Conservation (phyloP, 2,797 vertebrate genomes). For the Carcharodon carcharias region DNA sequence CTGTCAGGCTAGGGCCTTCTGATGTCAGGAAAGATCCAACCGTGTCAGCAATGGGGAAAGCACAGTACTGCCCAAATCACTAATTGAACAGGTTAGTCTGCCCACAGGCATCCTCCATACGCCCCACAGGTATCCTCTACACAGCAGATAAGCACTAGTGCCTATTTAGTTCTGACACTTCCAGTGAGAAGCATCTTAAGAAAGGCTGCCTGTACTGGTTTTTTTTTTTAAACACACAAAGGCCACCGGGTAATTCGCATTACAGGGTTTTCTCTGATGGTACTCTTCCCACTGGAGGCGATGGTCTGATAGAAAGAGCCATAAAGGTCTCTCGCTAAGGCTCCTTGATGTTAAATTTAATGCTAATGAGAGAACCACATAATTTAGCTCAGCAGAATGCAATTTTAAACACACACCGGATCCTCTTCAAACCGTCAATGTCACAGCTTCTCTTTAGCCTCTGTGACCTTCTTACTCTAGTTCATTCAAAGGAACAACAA, state of each 20-base stretch:
- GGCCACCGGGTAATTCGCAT: background rate
- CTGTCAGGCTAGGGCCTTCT: background rate
- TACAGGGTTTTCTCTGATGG: background rate
- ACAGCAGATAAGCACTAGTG: background rate
- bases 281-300: background rate
- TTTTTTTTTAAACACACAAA: background rate
- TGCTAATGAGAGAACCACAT: background rate
- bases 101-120: background rate
- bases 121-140: background rate
- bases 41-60: background rate
- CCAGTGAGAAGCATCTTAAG: background rate
- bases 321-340: background rate
- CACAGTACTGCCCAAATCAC: background rate
- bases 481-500: slow-evolving; percentile 19
- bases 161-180: background rate
- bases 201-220: background rate
- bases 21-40: background rate
- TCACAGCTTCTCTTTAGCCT: slow-evolving; percentile 31
- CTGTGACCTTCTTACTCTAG: background rate
- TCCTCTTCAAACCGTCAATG: slow-evolving; percentile 18
- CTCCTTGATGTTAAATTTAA: background rate
- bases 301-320: background rate
- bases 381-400: slow-evolving; percentile 14
- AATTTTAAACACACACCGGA: background rate
- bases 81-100: no score